Evolutionary conservation across 64 coral and sea anemone genomes (phyloP).

Genomic region (Montipora cactus): DNA sequence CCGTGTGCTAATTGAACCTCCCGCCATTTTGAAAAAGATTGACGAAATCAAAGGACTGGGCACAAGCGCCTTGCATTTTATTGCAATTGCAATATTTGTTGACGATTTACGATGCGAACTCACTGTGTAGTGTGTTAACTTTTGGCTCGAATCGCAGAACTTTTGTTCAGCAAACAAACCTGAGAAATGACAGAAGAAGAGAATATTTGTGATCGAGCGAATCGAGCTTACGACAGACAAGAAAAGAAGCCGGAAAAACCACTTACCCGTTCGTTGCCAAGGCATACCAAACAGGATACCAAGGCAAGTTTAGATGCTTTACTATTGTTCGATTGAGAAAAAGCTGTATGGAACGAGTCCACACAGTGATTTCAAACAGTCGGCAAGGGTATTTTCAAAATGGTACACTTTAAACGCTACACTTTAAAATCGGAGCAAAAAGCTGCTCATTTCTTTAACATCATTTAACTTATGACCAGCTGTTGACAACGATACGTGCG

Average conservation of each 20-base stretch:
- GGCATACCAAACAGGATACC: conserved; percentile 59
- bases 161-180: not conserved
- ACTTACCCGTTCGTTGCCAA: conserved; percentile 72
- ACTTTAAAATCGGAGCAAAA: too few relatives aligned
- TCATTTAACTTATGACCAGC: too few relatives aligned
- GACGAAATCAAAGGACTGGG: not conserved
- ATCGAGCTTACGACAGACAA: conserved; percentile 58
- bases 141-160: not conserved
- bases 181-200: conserved; percentile 43
- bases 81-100: not conserved
- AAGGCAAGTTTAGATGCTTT: conserved; percentile 32
- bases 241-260: conserved; percentile 70
- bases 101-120: not conserved
- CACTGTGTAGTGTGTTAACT: not conserved
- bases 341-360: too few relatives aligned
- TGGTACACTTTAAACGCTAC: too few relatives aligned
- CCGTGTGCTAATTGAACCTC: conserved; percentile 3
- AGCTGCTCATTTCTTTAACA: too few relatives aligned
- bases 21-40: conserved; percentile 67
- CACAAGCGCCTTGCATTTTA: conserved; percentile 10
- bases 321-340: too few relatives aligned
- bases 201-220: conserved; percentile 52
- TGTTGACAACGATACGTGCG: too few relatives aligned
- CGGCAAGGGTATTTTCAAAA: too few relatives aligned
- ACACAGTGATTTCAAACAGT: too few relatives aligned